Conservation (phyloP, 2,888 invertebrate species). For the Crematogaster levior region DNA sequence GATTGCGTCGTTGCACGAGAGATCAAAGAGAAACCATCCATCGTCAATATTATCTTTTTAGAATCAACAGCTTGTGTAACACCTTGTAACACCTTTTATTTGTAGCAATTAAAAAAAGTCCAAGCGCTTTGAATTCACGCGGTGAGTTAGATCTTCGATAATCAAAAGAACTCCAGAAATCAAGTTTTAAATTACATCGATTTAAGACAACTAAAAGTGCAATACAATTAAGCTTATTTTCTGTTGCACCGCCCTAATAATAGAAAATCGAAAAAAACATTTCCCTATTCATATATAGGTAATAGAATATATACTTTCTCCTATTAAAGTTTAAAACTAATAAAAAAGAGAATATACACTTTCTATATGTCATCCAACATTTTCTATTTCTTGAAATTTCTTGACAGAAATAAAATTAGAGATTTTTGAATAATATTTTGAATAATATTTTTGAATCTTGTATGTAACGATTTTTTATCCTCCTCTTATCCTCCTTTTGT, state of each 20-base stretch:
- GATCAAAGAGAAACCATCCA: slow-evolving; percentile 36
- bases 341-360: background rate
- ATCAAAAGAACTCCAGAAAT: slow-evolving; percentile 11
- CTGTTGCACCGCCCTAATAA: background rate
- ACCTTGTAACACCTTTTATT: slow-evolving; percentile 28
- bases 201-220: background rate
- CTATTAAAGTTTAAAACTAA: background rate
- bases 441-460: background rate
- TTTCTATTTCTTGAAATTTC: background rate
- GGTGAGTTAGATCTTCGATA: slow-evolving; percentile 8
- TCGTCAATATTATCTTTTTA: slow-evolving; percentile 43
- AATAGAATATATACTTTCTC: background rate
- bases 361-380: background rate
- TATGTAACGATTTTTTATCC: background rate
- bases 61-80: slow-evolving; percentile 28
- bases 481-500: too few relatives aligned
- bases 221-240: background rate
- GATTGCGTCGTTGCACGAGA: background rate
- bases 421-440: too few relatives aligned
- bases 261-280: too few relatives aligned
- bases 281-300: background rate
- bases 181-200: slow-evolving; percentile 5
- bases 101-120: slow-evolving; percentile 14
- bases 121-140: background rate
- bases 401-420: background rate